Conservation (phyloP, 2,797 vertebrate genomes). For the Pelodytes ibericus region DNA sequence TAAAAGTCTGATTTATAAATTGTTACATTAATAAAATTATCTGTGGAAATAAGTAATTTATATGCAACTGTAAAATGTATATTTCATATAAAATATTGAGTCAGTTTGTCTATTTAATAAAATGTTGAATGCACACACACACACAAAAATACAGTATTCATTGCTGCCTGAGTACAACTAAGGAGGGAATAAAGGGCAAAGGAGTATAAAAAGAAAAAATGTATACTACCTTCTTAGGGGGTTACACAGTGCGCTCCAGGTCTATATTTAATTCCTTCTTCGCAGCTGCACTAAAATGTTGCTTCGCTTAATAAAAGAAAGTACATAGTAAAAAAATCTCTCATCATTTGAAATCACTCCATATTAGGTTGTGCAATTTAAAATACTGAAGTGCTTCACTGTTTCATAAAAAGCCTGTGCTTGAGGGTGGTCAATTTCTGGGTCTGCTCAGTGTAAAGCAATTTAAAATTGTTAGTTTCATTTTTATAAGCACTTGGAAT, state of each 20-base stretch:
- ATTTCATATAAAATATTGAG: slow-evolving; percentile 21
- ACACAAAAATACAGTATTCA: slow-evolving; percentile 15
- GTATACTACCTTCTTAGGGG: slow-evolving; percentile 35
- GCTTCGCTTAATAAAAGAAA: slow-evolving; percentile 58
- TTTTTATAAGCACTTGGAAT: slow-evolving; percentile 57
- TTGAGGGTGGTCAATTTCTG: slow-evolving; percentile 56
- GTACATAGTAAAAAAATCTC: slow-evolving; percentile 54
- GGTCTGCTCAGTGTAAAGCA: slow-evolving; percentile 56
- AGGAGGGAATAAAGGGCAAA: slow-evolving; percentile 20
- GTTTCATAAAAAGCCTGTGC: slow-evolving; percentile 55
- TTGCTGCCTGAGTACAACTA: slow-evolving; percentile 52
- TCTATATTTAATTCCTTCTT: slow-evolving; percentile 57
- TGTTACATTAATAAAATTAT: slow-evolving; percentile 20
- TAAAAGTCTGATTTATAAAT: slow-evolving; percentile 11
- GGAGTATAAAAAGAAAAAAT: slow-evolving; percentile 48
- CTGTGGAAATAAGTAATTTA: slow-evolving; percentile 18
- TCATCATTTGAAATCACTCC: slow-evolving; percentile 57
- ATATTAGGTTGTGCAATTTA: slow-evolving; percentile 56
- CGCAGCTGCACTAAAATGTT: slow-evolving; percentile 51
- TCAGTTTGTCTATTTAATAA: slow-evolving; percentile 33
- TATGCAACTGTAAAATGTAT: slow-evolving; percentile 9
- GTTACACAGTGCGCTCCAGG: slow-evolving; percentile 25
- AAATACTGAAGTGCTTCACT: slow-evolving; percentile 51
- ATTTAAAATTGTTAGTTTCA: slow-evolving; percentile 57
- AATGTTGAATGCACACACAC: slow-evolving; percentile 8